Conservation (phyloP, 2,888 invertebrate genomes). For the Scaptomyza tumidula region DNA sequence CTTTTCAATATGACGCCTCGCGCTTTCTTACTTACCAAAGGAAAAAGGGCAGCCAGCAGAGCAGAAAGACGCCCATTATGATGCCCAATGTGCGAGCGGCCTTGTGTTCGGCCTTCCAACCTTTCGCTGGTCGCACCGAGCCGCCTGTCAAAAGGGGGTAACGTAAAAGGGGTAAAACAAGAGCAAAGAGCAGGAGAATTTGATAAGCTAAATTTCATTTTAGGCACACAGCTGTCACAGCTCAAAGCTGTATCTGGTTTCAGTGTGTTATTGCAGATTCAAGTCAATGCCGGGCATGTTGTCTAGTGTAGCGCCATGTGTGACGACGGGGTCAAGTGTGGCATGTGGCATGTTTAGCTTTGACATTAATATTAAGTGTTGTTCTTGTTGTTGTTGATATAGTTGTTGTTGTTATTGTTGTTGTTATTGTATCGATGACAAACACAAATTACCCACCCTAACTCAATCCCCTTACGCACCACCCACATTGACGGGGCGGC, state of each 20-base stretch:
- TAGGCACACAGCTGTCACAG: slow-evolving; percentile 35
- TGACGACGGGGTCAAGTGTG: slow-evolving; percentile 47
- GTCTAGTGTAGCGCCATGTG: slow-evolving; percentile 48
- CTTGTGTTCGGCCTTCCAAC: slow-evolving; percentile 95
- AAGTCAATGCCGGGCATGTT: slow-evolving; percentile 35
- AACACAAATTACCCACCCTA: slow-evolving; percentile 9
- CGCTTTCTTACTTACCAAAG: slow-evolving; percentile 88
- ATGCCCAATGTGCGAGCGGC: slow-evolving; percentile 98
- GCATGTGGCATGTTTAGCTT: slow-evolving; percentile 65
- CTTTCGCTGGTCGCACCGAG: slow-evolving; percentile 89
- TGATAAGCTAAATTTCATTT: slow-evolving; percentile 61
- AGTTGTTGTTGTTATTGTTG: slow-evolving; percentile 32
- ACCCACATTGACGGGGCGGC: slow-evolving; percentile 6
- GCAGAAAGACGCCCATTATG: slow-evolving; percentile 97
- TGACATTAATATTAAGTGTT: slow-evolving; percentile 62
- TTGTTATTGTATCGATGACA: slow-evolving; percentile 55
- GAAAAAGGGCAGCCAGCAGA: slow-evolving; percentile 98
- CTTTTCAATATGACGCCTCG: neutral
- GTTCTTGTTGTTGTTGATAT: slow-evolving; percentile 13
- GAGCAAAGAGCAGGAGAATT: slow-evolving; percentile 15
- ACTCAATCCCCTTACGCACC: neutral
- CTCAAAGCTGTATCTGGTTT: slow-evolving; percentile 15
- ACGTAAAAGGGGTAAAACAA: slow-evolving; percentile 26
- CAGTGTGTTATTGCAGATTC: slow-evolving; percentile 24
- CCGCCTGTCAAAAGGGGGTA: slow-evolving; percentile 81